phyloP scores from a whole-genome alignment of 2,888 invertebrate species.

The Cataglyphis rosenhaueri region DNA sequence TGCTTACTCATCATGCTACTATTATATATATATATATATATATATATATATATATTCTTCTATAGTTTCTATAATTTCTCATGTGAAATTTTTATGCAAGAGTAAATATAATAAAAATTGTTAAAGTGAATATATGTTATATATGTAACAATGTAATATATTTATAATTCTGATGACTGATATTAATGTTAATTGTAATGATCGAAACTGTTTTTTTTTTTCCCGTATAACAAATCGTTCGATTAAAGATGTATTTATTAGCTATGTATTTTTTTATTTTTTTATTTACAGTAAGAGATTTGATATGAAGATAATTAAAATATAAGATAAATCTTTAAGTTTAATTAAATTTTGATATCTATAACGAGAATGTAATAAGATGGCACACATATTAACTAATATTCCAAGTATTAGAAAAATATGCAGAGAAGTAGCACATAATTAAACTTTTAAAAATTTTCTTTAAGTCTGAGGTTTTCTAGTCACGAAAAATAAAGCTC shows the following conservation, averaged over 20 bases:
- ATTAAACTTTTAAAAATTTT: not conserved
- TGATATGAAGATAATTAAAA: not conserved
- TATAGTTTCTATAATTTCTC: constrained; percentile 39
- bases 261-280: not conserved
- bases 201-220: not conserved
- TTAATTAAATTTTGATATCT: constrained; percentile 14
- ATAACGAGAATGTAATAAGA: not conserved
- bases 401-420: no score
- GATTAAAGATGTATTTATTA: not conserved
- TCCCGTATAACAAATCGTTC: not conserved
- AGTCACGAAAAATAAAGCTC: not conserved
- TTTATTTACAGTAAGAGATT: not conserved
- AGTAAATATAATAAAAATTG: constrained; percentile 57
- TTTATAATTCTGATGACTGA: constrained; percentile 20
- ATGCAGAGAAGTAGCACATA: no score
- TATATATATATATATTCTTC: constrained; percentile 55
- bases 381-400: no score
- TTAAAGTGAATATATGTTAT: constrained; percentile 25
- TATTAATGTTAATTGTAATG: constrained; percentile 14
- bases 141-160: no score
- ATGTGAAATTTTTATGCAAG: constrained; percentile 22
- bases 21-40: constrained; percentile 52
- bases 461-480: not conserved
- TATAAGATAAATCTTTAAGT: not conserved
- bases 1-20: constrained; percentile 45